Evolutionary conservation across 92 coral and sea anemone genomes (phyloP).

Genomic region (Hydrozoanthus gracilis): DNA sequence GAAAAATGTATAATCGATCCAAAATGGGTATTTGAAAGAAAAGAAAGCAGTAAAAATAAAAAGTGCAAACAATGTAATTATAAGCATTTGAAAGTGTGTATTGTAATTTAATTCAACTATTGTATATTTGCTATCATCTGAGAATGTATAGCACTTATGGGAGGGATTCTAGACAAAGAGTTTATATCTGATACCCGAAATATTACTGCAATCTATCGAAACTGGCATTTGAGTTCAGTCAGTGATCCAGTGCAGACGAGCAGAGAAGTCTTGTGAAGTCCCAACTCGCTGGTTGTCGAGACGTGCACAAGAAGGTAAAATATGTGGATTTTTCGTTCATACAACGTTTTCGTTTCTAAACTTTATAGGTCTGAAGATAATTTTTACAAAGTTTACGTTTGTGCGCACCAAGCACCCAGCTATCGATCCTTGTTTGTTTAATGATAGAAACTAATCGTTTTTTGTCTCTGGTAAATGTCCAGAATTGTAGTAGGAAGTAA

Average conservation of each 20-base stretch:
- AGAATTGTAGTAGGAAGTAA: not conserved
- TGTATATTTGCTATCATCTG: not conserved
- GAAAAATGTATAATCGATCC: not conserved
- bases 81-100: not conserved
- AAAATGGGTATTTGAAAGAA: not conserved
- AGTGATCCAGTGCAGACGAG: not conserved
- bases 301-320: constrained; percentile 6
- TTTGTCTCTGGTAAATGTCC: not conserved
- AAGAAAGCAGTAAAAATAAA: not conserved
- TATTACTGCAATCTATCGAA: not conserved
- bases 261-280: constrained; percentile 1
- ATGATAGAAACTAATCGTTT: not conserved
- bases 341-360: constrained; percentile 6
- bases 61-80: not conserved
- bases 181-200: not conserved
- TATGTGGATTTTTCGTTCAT: constrained; percentile 6
- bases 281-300: constrained; percentile 3
- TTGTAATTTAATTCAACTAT: not conserved
- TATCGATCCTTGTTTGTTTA: constrained; percentile 6
- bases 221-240: constrained; percentile 1
- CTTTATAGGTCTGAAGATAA: not conserved
- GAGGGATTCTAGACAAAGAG: constrained; percentile 1
- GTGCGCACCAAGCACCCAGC: constrained; percentile 12
- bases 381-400: not conserved
- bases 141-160: not conserved